phyloP scores from a whole-genome alignment of 2,797 vertebrate species.

The Coendou prehensilis region DNA sequence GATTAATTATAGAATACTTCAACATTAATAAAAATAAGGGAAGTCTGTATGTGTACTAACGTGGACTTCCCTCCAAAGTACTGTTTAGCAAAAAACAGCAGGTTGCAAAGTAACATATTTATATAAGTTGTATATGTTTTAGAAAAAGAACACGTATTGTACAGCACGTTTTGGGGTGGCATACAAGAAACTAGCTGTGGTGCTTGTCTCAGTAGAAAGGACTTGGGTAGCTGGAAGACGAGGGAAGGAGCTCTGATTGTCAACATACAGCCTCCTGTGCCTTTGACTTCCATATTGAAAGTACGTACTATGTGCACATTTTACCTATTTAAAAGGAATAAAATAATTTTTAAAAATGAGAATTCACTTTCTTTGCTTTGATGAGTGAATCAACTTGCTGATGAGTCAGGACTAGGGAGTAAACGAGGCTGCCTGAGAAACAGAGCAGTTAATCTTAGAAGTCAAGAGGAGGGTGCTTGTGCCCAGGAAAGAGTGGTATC shows the following conservation, averaged over 20 bases:
- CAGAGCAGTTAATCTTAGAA: not conserved
- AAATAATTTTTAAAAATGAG: not conserved
- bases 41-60: not conserved
- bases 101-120: not conserved
- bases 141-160: not conserved
- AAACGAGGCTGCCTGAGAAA: not conserved
- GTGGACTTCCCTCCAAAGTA: not conserved
- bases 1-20: conserved; percentile 33
- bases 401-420: not conserved
- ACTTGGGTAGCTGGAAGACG: not conserved
- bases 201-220: not conserved
- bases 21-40: not conserved
- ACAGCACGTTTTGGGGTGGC: not conserved
- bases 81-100: not conserved
- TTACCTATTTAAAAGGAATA: not conserved
- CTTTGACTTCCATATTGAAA: not conserved
- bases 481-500: too few relatives aligned
- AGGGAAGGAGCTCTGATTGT: not conserved
- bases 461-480: not conserved
- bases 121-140: not conserved
- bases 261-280: not conserved
- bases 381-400: not conserved
- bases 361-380: not conserved
- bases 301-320: not conserved
- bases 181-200: not conserved